Evolutionary conservation across 2,888 invertebrate genomes (phyloP), one percentile per base, ranked within the genome.

Genomic region (Nymphalis urticae): DNA sequence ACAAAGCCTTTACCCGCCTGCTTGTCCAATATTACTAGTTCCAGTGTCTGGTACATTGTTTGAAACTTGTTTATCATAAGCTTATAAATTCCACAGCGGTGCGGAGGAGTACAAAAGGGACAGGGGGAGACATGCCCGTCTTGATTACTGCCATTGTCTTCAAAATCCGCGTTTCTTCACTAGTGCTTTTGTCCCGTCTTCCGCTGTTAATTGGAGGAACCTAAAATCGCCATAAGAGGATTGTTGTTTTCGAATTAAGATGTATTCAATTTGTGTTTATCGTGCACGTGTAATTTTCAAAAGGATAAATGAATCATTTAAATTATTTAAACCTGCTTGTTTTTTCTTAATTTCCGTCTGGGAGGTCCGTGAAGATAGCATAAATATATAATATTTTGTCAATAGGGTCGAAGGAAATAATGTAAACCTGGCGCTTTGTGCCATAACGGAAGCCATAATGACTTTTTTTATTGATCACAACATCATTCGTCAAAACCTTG

Each of bases 91-190:
- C 82, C 80, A 76, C 76, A 80, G 80, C 78, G 71, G 68, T 63
- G 67, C 70, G 64, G 62, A 67, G 72, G 66, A 68, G 72, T 66
- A 68, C 64, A 69, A 72, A 69, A 66, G 68, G 64, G 71, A 68
- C 73, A 70, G 73, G 73, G 73, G 74, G 77, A 73, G 80, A 75
- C 80, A 77, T 76, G 80, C 63, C 36, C 78, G 82, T 71, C 73
- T 83, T 88, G 87, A 89, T 89, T 88, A 86, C 86, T 79, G 78
- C 83, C 79, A 87, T 89, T 89, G 89, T 89, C 86, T 87, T 82
- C 75, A 78, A 79, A 80, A 84, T 84, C 83, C 81, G 84, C 82
- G 81, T 80, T 85, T 77, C 83, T 85, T 81, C 80, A 78, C 75
- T 69, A 72, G 72, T 73, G 80, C 82, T 81, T 84, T 87, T 88